Evolutionary conservation across 2,113 vertebrate genomes (phyloP), one percentile per base, ranked within the genome.

Genomic region (Mormyrus iriodes): DNA sequence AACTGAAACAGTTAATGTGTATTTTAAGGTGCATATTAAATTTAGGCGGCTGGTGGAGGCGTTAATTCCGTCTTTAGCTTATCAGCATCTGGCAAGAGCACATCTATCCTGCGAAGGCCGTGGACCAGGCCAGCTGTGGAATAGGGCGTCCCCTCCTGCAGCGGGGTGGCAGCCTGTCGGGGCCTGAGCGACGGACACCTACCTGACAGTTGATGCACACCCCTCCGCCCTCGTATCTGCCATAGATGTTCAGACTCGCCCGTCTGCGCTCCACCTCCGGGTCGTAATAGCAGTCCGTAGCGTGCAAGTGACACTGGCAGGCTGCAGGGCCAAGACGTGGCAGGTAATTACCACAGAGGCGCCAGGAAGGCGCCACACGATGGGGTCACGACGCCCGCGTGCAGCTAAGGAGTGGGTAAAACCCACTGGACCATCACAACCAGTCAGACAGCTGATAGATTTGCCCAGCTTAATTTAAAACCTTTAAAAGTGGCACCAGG

Each of bases 191-290:
- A 93, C 91, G 91, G 85, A 88, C 89, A 90, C 93, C 94, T 96
- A 99, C 98, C 98, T 98, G 97, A 94, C 98, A 99, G 90, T 96
- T 92, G 93, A 97, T 94, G 94, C 98, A 99, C 92, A 99, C 97
- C 85, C 98, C 98, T 91, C 98, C 98, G 86, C 98, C 98, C 84
- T 96, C 93, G 88, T 97, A 97, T 90, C 88, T 90, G 87, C 97
- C 96, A 15, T 96, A 93, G 92, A 91, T 94, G 94, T 98, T 96
- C 95, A 99, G 93, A 95, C 98, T 99, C 93, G 94, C 95, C 93
- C 31, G 90, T 85, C 85, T 95, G 27, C 8, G 93, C 92, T 97
- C 97, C 91, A 98, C 95, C 7, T 95, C 95, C 58, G 96, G 93
- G 93, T 98, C 96, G 58, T 99, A 99, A 96, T 97, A 97, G 95